Evolutionary conservation across 2,113 vertebrate genomes (phyloP).

Genomic region (Calyptomena viridis): DNA sequence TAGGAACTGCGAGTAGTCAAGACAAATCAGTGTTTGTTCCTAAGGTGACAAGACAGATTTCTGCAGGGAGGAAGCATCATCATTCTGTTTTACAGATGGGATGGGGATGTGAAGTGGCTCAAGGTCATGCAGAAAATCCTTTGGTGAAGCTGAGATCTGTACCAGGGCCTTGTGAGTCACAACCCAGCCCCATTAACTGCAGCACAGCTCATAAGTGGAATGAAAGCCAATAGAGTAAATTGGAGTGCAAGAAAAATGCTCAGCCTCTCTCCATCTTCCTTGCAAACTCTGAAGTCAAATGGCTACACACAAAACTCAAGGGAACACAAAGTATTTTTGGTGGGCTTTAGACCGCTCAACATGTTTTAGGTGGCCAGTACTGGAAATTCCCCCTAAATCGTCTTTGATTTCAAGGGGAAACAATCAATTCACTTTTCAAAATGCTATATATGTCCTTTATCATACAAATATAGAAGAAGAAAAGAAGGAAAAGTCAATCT

Average conservation of each 20-base stretch:
- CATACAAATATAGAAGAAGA: not conserved
- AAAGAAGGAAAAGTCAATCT: not conserved
- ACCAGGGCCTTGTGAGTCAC: not conserved
- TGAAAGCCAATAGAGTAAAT: not conserved
- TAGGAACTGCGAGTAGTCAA: not conserved
- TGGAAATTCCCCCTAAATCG: not conserved
- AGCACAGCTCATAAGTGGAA: not conserved
- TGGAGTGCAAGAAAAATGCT: not conserved
- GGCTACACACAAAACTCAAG: not conserved
- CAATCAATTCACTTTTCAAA: not conserved
- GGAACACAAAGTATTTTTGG: not conserved
- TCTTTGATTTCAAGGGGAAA: not conserved
- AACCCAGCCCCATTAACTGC: not conserved
- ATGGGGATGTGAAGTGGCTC: not conserved
- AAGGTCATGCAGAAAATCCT: not conserved
- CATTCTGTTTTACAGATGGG: not conserved
- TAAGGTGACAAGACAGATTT: slow-evolving; percentile 30
- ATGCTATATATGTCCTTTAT: fast-evolving
- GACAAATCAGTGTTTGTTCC: slow-evolving; percentile 37
- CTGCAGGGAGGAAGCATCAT: not conserved
- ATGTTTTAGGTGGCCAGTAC: not conserved
- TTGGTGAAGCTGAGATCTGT: not conserved
- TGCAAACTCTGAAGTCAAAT: not conserved
- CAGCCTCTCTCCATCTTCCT: not conserved
- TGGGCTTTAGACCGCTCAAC: not conserved